These are phyloP conservation scores for Nowickia ferox DNA, from an alignment of 2,888 invertebrate genomes.

Conservation along the genomic window DNA sequence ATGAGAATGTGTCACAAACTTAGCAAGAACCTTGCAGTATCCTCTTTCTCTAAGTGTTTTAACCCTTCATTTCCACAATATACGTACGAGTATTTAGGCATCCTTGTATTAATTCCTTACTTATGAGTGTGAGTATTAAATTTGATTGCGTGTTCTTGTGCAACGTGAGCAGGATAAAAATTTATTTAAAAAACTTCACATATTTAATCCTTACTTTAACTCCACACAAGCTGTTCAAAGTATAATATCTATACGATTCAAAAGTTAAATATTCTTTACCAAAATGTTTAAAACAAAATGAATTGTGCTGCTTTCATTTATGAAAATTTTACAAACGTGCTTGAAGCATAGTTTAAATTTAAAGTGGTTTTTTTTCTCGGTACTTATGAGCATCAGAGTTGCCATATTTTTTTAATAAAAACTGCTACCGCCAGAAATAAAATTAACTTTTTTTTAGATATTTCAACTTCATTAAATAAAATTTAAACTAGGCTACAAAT, in stretches of 20 bases:
- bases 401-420: too few species aligned
- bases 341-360: conserved; percentile 27
- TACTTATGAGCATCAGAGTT: too few species aligned
- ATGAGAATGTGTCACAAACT: background rate
- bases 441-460: too few species aligned
- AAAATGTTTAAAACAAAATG: background rate
- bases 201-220: background rate
- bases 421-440: too few species aligned
- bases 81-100: background rate
- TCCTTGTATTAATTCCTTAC: background rate
- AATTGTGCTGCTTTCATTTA: background rate
- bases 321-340: conserved; percentile 10
- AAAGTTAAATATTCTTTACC: background rate
- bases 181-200: background rate
- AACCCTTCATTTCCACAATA: background rate
- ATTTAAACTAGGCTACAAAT: too few species aligned
- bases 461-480: too few species aligned
- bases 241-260: background rate
- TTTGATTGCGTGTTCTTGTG: background rate
- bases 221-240: background rate
- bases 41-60: background rate
- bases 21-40: background rate
- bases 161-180: background rate
- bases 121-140: conserved; percentile 4
- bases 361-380: background rate